phyloP scores from a whole-genome alignment of 1,140 invertebrate genomes.

The Piezodorus guildinii region DNA sequence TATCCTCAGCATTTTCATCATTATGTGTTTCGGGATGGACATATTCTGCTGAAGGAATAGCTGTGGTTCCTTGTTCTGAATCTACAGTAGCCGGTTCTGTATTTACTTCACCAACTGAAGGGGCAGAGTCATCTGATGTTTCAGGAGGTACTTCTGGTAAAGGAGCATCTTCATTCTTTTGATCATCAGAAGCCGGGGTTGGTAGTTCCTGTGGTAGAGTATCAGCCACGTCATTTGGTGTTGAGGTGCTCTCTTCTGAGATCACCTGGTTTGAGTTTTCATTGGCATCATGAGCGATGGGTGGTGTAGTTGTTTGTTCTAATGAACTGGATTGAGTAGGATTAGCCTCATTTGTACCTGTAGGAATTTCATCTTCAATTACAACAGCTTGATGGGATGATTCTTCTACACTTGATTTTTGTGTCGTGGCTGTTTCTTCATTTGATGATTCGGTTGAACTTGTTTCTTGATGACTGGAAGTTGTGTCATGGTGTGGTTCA shows the following conservation, averaged over 20 bases:
- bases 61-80: background rate
- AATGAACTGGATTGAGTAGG: too few species aligned
- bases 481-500: too few species aligned
- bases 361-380: background rate
- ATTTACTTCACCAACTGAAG: background rate
- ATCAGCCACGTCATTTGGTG: too few species aligned
- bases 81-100: too few species aligned
- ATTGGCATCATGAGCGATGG: too few species aligned
- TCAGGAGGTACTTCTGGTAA: background rate
- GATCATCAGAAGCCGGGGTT: background rate
- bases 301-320: too few species aligned
- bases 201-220: background rate
- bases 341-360: too few species aligned
- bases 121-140: background rate
- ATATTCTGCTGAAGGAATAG: background rate
- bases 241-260: too few species aligned
- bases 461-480: too few species aligned
- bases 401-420: background rate
- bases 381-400: background rate
- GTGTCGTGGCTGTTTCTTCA: background rate
- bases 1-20: too few species aligned
- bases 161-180: background rate
- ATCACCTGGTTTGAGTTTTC: too few species aligned
- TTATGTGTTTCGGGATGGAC: background rate
- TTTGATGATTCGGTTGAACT: background rate